Conservation (phyloP, 2,113 vertebrate genomes). For the Thunnus maccoyii region DNA sequence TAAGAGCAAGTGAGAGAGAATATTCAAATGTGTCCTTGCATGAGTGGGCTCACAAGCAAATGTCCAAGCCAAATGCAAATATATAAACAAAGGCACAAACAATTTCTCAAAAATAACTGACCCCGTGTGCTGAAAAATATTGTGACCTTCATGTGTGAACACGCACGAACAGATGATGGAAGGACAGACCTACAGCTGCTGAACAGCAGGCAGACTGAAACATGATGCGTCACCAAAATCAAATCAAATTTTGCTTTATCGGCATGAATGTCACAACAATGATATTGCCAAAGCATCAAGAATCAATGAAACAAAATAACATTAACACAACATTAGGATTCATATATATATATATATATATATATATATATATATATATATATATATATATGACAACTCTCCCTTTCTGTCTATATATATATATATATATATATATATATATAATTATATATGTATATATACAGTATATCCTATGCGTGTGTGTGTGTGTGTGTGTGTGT, state of each 20-base stretch:
- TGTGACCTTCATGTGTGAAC: conserved; percentile 11
- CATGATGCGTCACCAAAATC: conserved; percentile 34
- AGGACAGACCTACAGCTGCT: neutral
- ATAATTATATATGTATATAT: no score
- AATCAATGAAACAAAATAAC: no score
- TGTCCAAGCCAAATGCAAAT: conserved; percentile 11
- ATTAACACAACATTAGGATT: no score
- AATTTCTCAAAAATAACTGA: conserved; percentile 4
- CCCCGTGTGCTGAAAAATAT: neutral
- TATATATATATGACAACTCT: no score
- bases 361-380: no score
- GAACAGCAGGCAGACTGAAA: conserved; percentile 30
- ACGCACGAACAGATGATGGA: conserved; percentile 29
- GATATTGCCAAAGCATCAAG: conserved; percentile 22
- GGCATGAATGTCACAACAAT: no score
- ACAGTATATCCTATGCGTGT: no score
- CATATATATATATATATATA: no score
- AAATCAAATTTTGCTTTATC: no score
- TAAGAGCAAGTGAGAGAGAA: neutral
- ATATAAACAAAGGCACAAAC: conserved; percentile 4
- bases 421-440: no score
- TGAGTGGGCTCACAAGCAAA: conserved; percentile 18
- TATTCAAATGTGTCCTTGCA: conserved; percentile 28
- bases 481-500: no score
- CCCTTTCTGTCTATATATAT: no score